Percentiles rank a stretch among this genome's conserved stretches.
These are phyloP conservation scores for Camponotus floridanus DNA, from an alignment of 1,140 invertebrate genomes.

Conservation along the genomic window DNA sequence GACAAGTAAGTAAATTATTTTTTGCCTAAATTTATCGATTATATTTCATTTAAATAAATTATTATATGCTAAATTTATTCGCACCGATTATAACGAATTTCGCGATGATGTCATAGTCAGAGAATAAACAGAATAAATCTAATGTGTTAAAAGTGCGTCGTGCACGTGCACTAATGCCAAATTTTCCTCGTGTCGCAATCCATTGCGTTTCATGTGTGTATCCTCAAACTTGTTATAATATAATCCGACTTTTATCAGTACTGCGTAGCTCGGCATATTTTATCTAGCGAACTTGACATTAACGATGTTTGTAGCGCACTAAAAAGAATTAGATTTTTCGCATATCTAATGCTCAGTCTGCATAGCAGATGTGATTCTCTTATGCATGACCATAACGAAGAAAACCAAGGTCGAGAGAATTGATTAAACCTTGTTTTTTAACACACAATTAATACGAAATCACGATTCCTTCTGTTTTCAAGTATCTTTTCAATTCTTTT, in stretches of 20 bases:
- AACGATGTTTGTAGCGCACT: conserved; percentile 32
- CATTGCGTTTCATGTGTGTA: not conserved
- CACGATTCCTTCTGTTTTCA: too few species aligned
- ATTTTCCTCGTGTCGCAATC: not conserved
- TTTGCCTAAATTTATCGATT: not conserved
- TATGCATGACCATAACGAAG: conserved; percentile 35
- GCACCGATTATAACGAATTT: not conserved
- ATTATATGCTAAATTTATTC: not conserved
- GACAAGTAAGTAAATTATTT: not conserved
- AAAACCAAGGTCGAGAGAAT: conserved; percentile 25
- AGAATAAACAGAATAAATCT: conserved; percentile 27
- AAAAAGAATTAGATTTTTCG: conserved; percentile 47
- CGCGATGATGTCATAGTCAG: conserved; percentile 36
- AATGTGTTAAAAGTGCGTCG: conserved; percentile 22
- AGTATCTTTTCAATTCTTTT: not conserved
- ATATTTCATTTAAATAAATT: not conserved
- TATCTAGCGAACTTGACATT: not conserved
- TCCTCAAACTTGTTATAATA: not conserved
- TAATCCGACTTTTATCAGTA: not conserved
- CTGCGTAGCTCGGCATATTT: not conserved
- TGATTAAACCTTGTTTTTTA: not conserved
- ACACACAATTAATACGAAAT: not conserved
- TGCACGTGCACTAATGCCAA: conserved; percentile 45
- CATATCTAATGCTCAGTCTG: conserved; percentile 35
- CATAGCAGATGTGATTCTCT: conserved; percentile 26